Evolutionary conservation across 2,797 vertebrate species (phyloP).

Genomic region (Pipistrellus nathusii): DNA sequence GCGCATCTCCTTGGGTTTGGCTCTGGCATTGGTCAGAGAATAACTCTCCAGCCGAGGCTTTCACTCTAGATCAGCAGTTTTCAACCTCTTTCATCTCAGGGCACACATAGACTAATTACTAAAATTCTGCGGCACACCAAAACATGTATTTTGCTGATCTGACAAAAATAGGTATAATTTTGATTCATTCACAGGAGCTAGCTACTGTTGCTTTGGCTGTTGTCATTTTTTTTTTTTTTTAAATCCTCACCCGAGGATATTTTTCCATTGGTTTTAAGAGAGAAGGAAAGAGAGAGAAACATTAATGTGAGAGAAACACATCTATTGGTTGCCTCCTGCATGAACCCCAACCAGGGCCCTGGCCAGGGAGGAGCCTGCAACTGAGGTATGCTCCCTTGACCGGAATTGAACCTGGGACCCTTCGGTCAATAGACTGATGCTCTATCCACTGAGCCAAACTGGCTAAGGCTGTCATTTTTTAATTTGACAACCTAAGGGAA

Average conservation of each 20-base stretch:
- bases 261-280: too few relatives aligned
- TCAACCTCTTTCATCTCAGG: not conserved
- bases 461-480: too few relatives aligned
- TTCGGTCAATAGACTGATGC: too few relatives aligned
- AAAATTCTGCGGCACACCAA: not conserved
- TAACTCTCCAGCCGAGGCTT: not conserved
- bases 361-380: too few relatives aligned
- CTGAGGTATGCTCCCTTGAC: too few relatives aligned
- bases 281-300: too few relatives aligned
- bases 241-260: too few relatives aligned
- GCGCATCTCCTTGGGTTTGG: constrained; percentile 6
- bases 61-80: not conserved
- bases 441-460: too few relatives aligned
- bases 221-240: not conserved
- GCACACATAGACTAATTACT: not conserved
- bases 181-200: not conserved
- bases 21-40: not conserved
- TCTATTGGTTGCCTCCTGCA: too few relatives aligned
- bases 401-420: too few relatives aligned
- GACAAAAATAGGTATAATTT: not conserved
- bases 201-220: not conserved
- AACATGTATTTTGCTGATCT: not conserved
- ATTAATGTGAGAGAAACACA: too few relatives aligned
- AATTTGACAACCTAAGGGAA: not conserved
- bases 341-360: too few relatives aligned